These are phyloP conservation scores for Spatulosminthurus flaviceps DNA, from an alignment of 2,888 invertebrate genomes.

Conservation along the genomic window DNA sequence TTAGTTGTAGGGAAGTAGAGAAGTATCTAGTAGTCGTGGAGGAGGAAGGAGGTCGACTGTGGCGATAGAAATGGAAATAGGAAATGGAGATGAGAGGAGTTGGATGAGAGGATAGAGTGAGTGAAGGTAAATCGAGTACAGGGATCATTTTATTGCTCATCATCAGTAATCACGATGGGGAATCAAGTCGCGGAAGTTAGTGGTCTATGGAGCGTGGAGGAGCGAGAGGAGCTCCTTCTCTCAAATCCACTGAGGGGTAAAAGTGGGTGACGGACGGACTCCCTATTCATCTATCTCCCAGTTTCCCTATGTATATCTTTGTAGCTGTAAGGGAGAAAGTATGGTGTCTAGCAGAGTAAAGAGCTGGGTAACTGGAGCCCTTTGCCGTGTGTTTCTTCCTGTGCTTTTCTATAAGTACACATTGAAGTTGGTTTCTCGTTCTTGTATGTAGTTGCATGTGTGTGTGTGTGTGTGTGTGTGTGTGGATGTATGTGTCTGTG, in stretches of 20 bases:
- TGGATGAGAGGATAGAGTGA: constrained; percentile 24
- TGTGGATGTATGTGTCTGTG: background rate
- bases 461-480: background rate
- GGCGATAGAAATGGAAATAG: constrained; percentile 51
- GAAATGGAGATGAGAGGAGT: constrained; percentile 43
- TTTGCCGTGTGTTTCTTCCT: background rate
- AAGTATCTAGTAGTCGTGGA: too few relatives aligned
- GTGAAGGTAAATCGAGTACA: constrained; percentile 53
- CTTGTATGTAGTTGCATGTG: background rate
- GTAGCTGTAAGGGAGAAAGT: background rate
- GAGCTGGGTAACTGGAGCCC: background rate
- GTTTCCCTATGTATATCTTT: background rate
- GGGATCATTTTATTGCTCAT: constrained; percentile 59
- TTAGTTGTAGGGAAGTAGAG: background rate
- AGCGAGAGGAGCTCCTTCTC: background rate
- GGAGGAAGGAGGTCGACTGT: constrained; percentile 42
- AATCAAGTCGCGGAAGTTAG: constrained; percentile 52
- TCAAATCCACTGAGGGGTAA: constrained; percentile 36
- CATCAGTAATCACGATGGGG: constrained; percentile 59
- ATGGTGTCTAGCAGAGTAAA: too few relatives aligned
- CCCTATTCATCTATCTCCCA: background rate
- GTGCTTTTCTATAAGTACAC: too few relatives aligned
- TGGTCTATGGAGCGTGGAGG: constrained; percentile 52
- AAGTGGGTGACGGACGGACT: constrained; percentile 40
- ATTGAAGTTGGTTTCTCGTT: too few relatives aligned